Conservation (phyloP, 2,888 invertebrate genomes). For the Formica aserva region DNA sequence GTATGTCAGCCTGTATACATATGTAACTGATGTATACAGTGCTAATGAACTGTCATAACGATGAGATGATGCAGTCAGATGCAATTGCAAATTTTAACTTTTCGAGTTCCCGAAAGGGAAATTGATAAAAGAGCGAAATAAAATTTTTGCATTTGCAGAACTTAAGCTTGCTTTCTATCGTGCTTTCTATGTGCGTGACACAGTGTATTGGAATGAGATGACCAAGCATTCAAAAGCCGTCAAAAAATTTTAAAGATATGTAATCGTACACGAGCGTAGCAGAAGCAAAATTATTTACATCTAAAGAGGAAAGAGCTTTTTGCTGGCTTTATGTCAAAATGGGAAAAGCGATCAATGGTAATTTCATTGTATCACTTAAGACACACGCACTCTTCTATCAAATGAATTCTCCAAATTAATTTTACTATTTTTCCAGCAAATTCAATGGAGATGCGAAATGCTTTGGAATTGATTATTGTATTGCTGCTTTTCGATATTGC, state of each 20-base stretch:
- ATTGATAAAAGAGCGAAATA: not conserved
- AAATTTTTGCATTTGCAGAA: not conserved
- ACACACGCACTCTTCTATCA: not conserved
- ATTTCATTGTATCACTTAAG: not conserved
- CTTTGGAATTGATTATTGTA: not conserved
- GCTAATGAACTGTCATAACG: not conserved
- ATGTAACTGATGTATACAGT: no score
- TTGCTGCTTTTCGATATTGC: not conserved
- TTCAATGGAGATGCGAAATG: constrained; percentile 18
- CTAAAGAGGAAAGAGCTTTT: not conserved
- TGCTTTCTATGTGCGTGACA: not conserved
- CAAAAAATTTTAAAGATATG: not conserved
- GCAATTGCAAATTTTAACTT: not conserved
- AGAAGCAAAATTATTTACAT: not conserved
- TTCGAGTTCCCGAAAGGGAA: not conserved
- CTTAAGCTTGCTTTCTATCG: not conserved
- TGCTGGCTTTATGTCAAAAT: not conserved
- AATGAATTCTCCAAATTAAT: not conserved
- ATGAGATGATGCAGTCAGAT: not conserved
- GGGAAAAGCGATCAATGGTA: constrained; percentile 6
- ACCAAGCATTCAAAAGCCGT: not conserved
- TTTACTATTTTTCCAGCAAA: not conserved
- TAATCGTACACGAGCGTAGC: not conserved
- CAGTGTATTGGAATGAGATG: not conserved
- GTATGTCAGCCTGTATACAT: no score